Evolutionary conservation across 2,113 vertebrate species (phyloP).

Genomic region (Damaliscus lunatus): DNA sequence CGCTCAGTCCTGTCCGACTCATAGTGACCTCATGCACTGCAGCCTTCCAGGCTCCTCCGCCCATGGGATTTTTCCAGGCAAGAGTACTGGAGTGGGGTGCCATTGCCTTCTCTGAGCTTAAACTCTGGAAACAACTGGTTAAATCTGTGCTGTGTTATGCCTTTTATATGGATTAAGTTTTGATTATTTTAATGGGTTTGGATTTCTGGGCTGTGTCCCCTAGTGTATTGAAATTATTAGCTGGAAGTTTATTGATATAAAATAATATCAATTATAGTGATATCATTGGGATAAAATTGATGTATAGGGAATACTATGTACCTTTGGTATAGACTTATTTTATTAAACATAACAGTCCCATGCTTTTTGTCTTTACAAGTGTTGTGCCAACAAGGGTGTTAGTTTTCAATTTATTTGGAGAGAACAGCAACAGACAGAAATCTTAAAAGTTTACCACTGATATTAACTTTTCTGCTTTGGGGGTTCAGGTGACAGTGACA

Average conservation of each 20-base stretch:
- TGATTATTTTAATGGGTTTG: neutral
- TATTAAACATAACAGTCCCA: neutral
- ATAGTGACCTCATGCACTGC: too few relatives aligned
- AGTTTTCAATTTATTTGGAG: neutral
- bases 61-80: too few relatives aligned
- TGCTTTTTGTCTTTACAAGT: neutral
- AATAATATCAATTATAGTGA: neutral
- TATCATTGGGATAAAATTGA: neutral
- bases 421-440: neutral
- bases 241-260: neutral
- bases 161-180: neutral
- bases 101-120: neutral
- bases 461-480: neutral
- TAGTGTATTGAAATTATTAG: neutral
- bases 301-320: neutral
- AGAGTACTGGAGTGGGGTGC: too few relatives aligned
- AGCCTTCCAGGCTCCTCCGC: too few relatives aligned
- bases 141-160: neutral
- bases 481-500: neutral
- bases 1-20: fast-evolving
- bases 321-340: neutral
- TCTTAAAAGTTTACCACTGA: neutral
- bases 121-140: neutral
- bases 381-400: neutral
- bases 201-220: neutral